Percentiles rank a stretch among this genome's conserved stretches.
These are phyloP conservation scores for Rhea americana DNA, from an alignment of 2,113 vertebrate species.

Conservation along the genomic window DNA sequence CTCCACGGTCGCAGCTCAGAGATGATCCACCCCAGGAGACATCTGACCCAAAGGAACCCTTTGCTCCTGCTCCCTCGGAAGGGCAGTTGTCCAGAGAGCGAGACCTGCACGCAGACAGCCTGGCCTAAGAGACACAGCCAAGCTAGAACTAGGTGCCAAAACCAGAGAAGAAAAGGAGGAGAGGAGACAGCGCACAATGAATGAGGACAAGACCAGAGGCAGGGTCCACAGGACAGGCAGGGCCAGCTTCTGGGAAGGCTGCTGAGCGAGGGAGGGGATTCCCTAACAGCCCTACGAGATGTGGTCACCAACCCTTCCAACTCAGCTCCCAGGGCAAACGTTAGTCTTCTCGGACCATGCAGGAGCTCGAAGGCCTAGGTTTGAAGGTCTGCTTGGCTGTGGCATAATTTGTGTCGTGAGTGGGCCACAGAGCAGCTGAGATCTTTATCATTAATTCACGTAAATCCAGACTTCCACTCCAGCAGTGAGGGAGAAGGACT, in stretches of 20 bases:
- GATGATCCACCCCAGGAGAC: background rate
- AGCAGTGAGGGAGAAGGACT: background rate
- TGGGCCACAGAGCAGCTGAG: background rate
- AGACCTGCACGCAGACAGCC: accelerated
- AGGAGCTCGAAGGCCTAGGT: background rate
- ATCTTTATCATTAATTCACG: background rate
- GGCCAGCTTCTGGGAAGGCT: too few relatives aligned
- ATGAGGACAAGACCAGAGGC: too few relatives aligned
- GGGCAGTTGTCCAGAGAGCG: background rate
- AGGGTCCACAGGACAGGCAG: background rate
- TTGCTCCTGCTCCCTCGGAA: background rate
- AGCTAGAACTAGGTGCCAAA: background rate
- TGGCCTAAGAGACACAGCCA: background rate
- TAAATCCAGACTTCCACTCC: background rate
- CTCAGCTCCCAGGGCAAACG: background rate
- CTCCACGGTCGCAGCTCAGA: background rate
- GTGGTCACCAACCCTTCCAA: too few relatives aligned
- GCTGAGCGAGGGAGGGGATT: too few relatives aligned
- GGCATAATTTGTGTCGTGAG: too few relatives aligned
- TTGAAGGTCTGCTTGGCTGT: background rate
- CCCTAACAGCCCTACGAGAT: background rate
- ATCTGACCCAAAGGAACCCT: background rate
- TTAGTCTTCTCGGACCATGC: too few relatives aligned
- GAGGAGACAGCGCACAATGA: background rate
- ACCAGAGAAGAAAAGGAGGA: background rate